A percentile compares a stretch with the other conserved stretches of the same genome.
Conservation (phyloP, 2,888 invertebrate species). For the Bimastos eiseni region DNA sequence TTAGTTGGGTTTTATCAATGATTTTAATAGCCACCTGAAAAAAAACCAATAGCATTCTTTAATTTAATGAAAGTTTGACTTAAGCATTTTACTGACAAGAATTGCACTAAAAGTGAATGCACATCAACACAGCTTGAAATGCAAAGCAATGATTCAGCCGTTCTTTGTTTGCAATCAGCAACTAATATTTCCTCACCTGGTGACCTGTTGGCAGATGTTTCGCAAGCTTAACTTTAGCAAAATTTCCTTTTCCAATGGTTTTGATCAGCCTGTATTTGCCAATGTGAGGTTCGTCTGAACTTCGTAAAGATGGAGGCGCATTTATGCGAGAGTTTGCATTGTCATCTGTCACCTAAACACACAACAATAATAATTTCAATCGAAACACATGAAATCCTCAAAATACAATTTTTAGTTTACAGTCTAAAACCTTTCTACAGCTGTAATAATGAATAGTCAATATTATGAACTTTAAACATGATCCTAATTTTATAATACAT, state of each 20-base stretch:
- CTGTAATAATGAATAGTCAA: background rate
- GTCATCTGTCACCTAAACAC: conserved; percentile 25
- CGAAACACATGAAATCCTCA: background rate
- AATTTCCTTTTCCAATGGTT: conserved; percentile 99
- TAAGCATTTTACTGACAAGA: too few species aligned
- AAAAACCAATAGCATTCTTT: background rate
- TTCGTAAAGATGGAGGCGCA: conserved; percentile 70
- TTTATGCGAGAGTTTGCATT: conserved; percentile 18
- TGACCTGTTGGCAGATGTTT: conserved; percentile 99
- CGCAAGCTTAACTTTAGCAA: conserved; percentile 97
- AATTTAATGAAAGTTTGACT: background rate
- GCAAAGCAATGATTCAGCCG: background rate
- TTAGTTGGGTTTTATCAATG: conserved; percentile 44
- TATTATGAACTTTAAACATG: background rate
- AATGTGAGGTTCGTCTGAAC: conserved; percentile 65
- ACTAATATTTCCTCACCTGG: conserved; percentile 72
- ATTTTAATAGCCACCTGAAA: conserved; percentile 44
- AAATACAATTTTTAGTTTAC: background rate
- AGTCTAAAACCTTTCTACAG: background rate
- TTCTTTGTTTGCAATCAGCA: background rate
- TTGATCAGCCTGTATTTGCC: conserved; percentile 99
- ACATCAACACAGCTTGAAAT: too few species aligned
- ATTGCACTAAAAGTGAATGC: too few species aligned
- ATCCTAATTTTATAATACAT: background rate
- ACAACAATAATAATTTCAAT: background rate